Percentiles rank a stretch among this genome's conserved stretches.
These are phyloP conservation scores for Lophura swinhoii DNA, from an alignment of 2,797 vertebrate species.

Conservation along the genomic window DNA sequence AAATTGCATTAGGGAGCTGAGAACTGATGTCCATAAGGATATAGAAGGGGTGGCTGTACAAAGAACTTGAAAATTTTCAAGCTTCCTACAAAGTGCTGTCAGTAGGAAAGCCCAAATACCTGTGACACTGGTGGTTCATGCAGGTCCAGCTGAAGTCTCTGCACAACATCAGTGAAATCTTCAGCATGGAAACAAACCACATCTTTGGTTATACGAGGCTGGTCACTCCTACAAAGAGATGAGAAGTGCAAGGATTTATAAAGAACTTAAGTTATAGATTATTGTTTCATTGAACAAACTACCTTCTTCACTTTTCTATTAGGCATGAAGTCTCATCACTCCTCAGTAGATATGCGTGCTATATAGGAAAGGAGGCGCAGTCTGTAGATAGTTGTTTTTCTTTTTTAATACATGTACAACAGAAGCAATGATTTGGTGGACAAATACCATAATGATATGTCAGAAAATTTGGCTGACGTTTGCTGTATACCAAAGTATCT, in stretches of 20 bases:
- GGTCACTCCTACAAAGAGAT: slow-evolving; percentile 84
- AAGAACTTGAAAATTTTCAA: not conserved
- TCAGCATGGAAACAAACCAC: slow-evolving; percentile 98
- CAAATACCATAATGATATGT: not conserved
- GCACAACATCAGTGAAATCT: slow-evolving; percentile 95
- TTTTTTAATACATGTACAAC: not conserved
- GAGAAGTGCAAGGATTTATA: not conserved
- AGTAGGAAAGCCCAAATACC: slow-evolving; percentile 75
- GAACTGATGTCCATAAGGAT: not conserved
- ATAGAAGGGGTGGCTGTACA: not conserved
- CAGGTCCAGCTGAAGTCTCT: slow-evolving; percentile 95
- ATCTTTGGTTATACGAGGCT: slow-evolving; percentile 97
- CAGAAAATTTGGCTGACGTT: not conserved
- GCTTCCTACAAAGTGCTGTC: not conserved
- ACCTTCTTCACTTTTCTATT: not conserved
- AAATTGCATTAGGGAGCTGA: not conserved
- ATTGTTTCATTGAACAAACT: not conserved
- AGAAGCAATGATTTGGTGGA: not conserved
- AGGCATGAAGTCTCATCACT: not conserved
- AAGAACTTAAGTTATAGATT: not conserved
- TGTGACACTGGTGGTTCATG: slow-evolving; percentile 98
- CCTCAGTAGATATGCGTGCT: not conserved
- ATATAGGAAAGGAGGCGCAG: not conserved
- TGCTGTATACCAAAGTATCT: not conserved
- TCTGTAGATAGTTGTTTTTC: not conserved